Evolutionary conservation across 2,888 invertebrate genomes (phyloP), one percentile per base, ranked within the genome.

Genomic region (Scaptomyza tumidula): DNA sequence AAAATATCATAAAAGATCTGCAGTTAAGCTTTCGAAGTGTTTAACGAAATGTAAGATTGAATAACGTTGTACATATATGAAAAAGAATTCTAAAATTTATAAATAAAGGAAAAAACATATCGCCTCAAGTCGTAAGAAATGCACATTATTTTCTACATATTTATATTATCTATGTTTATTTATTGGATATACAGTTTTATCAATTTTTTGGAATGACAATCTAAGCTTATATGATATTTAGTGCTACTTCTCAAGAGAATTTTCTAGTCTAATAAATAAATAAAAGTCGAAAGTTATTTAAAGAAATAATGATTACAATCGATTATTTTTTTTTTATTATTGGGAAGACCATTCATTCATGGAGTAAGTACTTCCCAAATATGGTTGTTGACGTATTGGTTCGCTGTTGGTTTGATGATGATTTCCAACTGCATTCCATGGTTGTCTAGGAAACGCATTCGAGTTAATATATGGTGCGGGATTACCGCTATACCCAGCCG

Each of bases 301-400:
- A 58, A 50, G 53, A 73, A 60, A 65, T 61, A 56, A 43, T 60
- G 33, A 44, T 58, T 72, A 74, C 35, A 62, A 67, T 35, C 9
- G 41, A 66, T 71, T 71, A 60, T 54, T 64, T 44, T 55, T 19
- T 24, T 24, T 24, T 24, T 24, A 55, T 76, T 61, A 78, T 73
- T 86, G 87, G 58, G 85, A 80, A 61, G 87, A 75, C 85, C 85
- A 85, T 53, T 85, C 87, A 59, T 84, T 85, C 19, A 84, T 58
- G 58, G 85, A 80, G 53, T 82, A 82, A 49, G 71, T 67, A 52
- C 75, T 82, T 45, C 86, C 85, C 57, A 86, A 63, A 66, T 86
- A 86, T 66, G 66, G 80, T 66, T 84, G 86, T 46, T 82, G 82
- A 41, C 87, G 75, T 44, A 83, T 71, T 3, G 83, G 50, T 65